Evolutionary conservation across 2,113 vertebrate genomes (phyloP), one percentile per base, ranked within the genome.

Genomic region (Oreotrochilus melanogaster): DNA sequence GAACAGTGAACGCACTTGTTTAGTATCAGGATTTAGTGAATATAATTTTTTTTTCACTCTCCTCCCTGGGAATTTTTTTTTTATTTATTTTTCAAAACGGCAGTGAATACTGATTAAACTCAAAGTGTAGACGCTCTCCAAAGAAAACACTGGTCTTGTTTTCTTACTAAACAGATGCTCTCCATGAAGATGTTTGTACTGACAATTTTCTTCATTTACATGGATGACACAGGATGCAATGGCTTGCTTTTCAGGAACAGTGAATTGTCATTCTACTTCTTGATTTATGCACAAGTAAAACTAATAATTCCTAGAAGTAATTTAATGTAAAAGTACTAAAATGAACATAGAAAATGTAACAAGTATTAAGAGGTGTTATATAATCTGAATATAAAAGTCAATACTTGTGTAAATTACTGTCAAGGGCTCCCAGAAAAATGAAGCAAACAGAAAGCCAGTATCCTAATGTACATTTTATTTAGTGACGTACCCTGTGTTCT

Each of bases 401-500:
- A 50, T n/a, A 51, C 8, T 73, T 53, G 9, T 51, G 22, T 19
- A 54, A 37, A 10, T 17, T 25, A 13, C 23, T 71, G n/a, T 9
- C 33, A 47, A 81, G 33, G 15, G 18, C 10, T 61, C 79, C 51
- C 54, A 66, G 61, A 45, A 84, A 84, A 90, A 72, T 7, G 12
- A 27, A 62, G 14, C 31, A 73, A 70, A 28, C 2, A 42, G 14
- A 58, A 65, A 86, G 3, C 6, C 60, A 45, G 5, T 42, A 31
- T 62, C 28, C 12, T 73, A 79, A 85, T 24, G 21, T 4, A 73
- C 10, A 31, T 76, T 91, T 93, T 57, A 39, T 65, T 88, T 50
- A 71, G 39, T 24, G 48, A 97, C 98, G 89, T 98, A 99, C 99
- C 97, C 97, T 10, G 96, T 98, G 95, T 99, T 98, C 97, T 99